Conservation (phyloP, 2,888 invertebrate species). For the Drosophila kambysellisi region DNA sequence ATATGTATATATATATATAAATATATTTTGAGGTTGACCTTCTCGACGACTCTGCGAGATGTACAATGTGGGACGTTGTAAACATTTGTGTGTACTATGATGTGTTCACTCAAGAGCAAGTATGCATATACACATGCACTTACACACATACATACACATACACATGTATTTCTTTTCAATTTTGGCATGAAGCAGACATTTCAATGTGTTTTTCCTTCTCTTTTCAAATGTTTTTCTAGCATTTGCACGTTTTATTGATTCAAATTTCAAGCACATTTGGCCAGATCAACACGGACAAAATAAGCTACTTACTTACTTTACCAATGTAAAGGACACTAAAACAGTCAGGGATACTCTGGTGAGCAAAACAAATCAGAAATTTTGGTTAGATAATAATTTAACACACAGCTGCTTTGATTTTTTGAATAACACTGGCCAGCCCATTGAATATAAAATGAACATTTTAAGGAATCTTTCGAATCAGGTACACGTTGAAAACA, state of each 20-base stretch:
- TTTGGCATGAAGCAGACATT: constrained; percentile 11
- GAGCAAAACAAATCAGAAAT: neutral
- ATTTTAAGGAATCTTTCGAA: neutral
- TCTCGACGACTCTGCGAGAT: neutral
- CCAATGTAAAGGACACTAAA: neutral
- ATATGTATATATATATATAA: neutral
- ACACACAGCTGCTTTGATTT: neutral
- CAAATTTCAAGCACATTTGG: constrained; percentile 18
- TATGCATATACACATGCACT: neutral
- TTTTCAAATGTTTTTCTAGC: constrained; percentile 23
- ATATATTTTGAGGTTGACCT: constrained; percentile 16
- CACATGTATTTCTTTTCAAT: constrained; percentile 11
- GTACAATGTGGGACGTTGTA: neutral
- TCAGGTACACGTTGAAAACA: neutral
- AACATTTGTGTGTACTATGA: neutral
- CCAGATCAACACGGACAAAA: neutral
- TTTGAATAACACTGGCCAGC: neutral
- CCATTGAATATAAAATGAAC: neutral
- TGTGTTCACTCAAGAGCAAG: neutral
- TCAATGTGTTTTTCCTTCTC: constrained; percentile 1
- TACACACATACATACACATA: neutral
- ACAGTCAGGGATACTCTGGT: neutral
- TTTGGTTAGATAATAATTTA: neutral
- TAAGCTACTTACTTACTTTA: neutral
- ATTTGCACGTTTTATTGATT: constrained; percentile 23